Conservation (phyloP, 2,797 vertebrate species). For the Coracias cyanogaster region DNA sequence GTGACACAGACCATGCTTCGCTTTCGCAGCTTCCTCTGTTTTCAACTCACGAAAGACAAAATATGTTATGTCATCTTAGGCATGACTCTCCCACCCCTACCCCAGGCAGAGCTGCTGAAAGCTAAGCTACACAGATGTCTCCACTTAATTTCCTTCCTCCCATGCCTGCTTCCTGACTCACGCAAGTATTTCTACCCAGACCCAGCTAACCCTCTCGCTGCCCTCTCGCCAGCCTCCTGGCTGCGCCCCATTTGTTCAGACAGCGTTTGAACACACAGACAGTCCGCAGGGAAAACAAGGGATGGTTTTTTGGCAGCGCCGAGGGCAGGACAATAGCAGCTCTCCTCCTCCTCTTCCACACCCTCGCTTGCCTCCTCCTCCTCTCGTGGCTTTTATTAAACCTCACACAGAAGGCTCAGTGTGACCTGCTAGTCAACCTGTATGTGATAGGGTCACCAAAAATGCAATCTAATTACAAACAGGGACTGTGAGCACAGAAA, state of each 20-base stretch:
- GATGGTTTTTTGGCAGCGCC: conserved; percentile 32
- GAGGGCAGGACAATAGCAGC: conserved; percentile 66
- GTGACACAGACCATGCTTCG: conserved; percentile 39
- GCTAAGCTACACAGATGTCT: conserved; percentile 57
- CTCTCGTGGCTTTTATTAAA: conserved; percentile 16
- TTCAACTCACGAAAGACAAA: conserved; percentile 56
- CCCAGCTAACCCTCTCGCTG: conserved; percentile 32
- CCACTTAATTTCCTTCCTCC: conserved; percentile 79
- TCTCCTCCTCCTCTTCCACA: conserved; percentile 41
- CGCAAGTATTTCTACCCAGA: not conserved
- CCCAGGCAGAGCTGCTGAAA: conserved; percentile 60
- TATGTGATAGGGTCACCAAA: not conserved
- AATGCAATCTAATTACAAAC: not conserved
- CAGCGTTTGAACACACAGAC: conserved; percentile 24
- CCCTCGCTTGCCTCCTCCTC: not conserved
- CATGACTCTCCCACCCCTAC: conserved; percentile 57
- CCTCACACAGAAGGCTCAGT: not conserved
- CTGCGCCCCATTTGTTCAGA: not conserved
- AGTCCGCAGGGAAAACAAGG: conserved; percentile 23
- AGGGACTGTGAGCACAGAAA: not conserved
- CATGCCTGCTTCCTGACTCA: conserved; percentile 46
- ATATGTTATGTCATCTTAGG: conserved; percentile 47
- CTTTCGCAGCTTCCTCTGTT: conserved; percentile 69
- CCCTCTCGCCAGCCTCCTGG: conserved; percentile 24
- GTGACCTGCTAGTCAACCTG: not conserved